Evolutionary conservation across 2,113 vertebrate species (phyloP).

Genomic region (Saguinus midas): DNA sequence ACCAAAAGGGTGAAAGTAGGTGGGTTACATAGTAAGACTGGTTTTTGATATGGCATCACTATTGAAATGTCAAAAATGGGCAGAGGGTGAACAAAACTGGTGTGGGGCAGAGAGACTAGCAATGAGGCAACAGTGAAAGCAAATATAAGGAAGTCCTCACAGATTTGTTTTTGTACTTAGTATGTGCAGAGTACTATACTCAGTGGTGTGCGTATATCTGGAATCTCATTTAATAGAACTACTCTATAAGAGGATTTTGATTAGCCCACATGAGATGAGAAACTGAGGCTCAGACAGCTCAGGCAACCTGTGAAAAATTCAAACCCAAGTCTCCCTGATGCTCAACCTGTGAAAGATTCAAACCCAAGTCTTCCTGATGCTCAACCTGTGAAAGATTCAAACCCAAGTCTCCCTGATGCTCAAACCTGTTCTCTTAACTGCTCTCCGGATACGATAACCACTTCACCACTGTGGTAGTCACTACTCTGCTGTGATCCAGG

Average conservation of each 20-base stretch:
- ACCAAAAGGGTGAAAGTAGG: neutral
- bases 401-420: neutral
- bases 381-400: neutral
- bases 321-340: too few species aligned
- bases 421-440: neutral
- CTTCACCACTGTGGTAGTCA: rapidly evolving
- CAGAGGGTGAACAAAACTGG: neutral
- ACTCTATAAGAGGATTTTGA: neutral
- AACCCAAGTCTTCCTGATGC: neutral
- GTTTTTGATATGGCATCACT: neutral
- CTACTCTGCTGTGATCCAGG: neutral
- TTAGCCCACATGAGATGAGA: neutral
- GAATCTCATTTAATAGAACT: neutral
- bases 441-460: rapidly evolving
- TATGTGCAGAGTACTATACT: too few species aligned
- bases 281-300: neutral
- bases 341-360: neutral
- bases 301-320: neutral
- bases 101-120: neutral
- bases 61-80: neutral
- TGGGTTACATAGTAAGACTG: neutral
- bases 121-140: neutral
- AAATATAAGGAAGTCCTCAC: neutral
- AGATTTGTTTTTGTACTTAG: neutral
- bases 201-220: neutral